A percentile compares a stretch with the other conserved stretches of the same genome.
Conservation (phyloP, 2,113 vertebrate species). For the Plestiodon gilberti region DNA sequence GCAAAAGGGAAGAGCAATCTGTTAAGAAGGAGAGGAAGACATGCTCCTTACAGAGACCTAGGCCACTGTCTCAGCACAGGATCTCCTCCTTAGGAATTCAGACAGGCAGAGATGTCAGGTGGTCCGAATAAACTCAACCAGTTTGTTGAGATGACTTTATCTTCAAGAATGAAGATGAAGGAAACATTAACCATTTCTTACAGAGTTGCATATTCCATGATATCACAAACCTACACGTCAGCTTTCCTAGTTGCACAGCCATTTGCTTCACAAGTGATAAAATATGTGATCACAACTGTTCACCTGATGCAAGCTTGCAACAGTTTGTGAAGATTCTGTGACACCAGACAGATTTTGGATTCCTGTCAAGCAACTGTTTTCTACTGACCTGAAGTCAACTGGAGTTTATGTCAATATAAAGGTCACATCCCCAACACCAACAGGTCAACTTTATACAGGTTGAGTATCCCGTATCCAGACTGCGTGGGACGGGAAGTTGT, state of each 20-base stretch:
- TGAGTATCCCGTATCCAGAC: no score
- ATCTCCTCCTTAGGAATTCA: background rate
- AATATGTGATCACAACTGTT: no score
- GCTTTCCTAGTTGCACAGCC: background rate
- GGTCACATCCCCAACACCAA: background rate
- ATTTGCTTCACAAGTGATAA: background rate
- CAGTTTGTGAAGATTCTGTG: background rate
- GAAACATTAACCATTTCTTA: background rate
- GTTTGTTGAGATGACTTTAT: background rate
- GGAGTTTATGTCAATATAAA: background rate
- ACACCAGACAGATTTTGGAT: no score
- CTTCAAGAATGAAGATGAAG: background rate
- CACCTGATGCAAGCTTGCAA: background rate
- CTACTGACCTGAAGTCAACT: background rate
- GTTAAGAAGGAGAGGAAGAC: background rate
- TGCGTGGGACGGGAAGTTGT: no score
- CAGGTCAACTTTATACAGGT: background rate
- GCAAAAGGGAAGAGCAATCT: background rate
- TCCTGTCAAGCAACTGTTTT: background rate
- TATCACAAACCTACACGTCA: no score
- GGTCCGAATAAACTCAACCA: background rate
- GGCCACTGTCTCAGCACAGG: background rate
- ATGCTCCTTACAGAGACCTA: background rate
- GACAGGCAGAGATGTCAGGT: background rate
- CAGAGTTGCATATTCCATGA: background rate